Conservation (phyloP, 2,113 vertebrate genomes). For the Macrotis lagotis region DNA sequence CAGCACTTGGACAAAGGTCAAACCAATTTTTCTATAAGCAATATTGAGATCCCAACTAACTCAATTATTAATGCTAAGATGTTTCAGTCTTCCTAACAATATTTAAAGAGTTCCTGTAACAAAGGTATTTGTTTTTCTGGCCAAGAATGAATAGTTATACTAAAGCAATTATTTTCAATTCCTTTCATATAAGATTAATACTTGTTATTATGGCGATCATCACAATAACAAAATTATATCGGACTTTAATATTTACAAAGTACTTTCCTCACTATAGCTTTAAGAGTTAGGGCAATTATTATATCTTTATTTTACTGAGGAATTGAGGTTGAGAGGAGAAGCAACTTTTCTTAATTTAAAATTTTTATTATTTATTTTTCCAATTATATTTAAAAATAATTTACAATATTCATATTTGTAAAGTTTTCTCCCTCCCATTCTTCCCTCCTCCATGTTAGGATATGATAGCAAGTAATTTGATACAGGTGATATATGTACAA, state of each 20-base stretch:
- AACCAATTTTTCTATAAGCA: slow-evolving; percentile 50
- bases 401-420: too few species aligned
- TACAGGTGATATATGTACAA: too few species aligned
- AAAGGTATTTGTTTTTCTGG: slow-evolving; percentile 11
- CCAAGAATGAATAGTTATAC: slow-evolving; percentile 28
- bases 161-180: slow-evolving; percentile 11
- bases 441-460: too few species aligned
- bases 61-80: slow-evolving; percentile 52
- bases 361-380: too few species aligned
- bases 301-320: background rate
- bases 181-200: background rate
- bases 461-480: too few species aligned
- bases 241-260: background rate
- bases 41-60: slow-evolving; percentile 49
- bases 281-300: background rate
- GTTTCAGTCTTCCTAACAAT: slow-evolving; percentile 24
- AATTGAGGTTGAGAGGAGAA: background rate
- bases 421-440: too few species aligned
- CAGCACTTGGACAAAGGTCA: slow-evolving; percentile 48
- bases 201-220: background rate
- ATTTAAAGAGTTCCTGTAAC: slow-evolving; percentile 33
- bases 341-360: too few species aligned
- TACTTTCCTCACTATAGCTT: background rate
- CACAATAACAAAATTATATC: background rate
- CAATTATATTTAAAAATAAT: too few species aligned